Evolutionary conservation across 2,797 vertebrate species (phyloP).

Genomic region (Momotus momota): DNA sequence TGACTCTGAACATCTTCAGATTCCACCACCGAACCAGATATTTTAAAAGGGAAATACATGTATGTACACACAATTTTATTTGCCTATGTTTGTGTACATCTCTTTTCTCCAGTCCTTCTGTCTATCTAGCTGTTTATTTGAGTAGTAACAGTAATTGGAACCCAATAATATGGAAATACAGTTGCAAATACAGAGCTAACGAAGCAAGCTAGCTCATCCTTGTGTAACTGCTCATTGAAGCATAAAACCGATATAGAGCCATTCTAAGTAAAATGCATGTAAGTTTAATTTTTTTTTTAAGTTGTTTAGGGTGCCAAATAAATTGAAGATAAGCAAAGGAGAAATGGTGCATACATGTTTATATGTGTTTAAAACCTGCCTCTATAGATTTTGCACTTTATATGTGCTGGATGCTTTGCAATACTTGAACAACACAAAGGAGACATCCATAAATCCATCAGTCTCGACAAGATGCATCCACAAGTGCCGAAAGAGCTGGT

Average conservation of each 20-base stretch:
- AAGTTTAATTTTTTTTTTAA: background rate
- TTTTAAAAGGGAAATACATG: background rate
- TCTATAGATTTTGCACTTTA: background rate
- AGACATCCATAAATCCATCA: background rate
- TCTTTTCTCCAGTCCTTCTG: background rate
- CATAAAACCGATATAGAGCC: background rate
- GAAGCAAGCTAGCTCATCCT: background rate
- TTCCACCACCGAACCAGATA: background rate
- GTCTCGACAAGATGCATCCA: no score
- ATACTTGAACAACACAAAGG: background rate
- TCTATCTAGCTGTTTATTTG: background rate
- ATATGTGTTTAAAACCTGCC: constrained; percentile 11
- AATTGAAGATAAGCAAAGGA: background rate
- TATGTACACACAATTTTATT: background rate
- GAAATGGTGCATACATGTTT: background rate
- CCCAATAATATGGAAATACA: background rate
- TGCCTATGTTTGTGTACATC: background rate
- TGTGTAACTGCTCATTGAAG: background rate
- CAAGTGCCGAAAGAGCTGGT: no score
- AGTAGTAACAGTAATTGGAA: background rate
- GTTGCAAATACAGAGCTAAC: background rate
- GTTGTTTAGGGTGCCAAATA: background rate
- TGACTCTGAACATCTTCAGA: background rate
- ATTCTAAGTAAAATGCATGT: background rate
- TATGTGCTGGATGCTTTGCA: background rate